Conservation (phyloP, 2,888 invertebrate species). For the Torymus texanus region DNA sequence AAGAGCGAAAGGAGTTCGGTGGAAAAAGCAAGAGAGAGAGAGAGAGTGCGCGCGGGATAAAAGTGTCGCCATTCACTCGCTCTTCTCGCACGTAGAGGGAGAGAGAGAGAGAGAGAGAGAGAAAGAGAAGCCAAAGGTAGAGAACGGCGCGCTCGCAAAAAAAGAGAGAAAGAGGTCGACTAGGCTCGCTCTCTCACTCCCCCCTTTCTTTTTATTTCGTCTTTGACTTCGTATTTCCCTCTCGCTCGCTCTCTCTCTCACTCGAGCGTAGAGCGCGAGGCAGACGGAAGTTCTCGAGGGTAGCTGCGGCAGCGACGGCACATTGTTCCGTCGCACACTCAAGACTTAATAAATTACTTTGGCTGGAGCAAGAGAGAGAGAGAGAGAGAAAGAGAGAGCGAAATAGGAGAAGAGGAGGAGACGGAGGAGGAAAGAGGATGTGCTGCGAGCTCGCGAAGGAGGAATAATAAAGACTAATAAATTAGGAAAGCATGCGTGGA, state of each 20-base stretch:
- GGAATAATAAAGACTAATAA: conserved; percentile 58
- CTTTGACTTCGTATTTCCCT: conserved; percentile 49
- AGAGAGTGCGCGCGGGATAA: conserved; percentile 13
- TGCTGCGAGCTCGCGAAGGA: conserved; percentile 21
- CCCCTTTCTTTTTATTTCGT: conserved; percentile 30
- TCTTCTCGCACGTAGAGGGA: conserved; percentile 9
- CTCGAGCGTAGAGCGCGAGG: conserved; percentile 6
- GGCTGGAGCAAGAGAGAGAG: conserved; percentile 13
- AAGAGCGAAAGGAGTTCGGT: conserved; percentile 31
- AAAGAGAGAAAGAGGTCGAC: conserved; percentile 29
- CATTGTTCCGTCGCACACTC: conserved; percentile 59
- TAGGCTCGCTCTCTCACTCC: background rate
- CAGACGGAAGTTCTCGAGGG: conserved; percentile 52
- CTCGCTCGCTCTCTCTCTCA: background rate
- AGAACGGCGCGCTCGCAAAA: background rate
- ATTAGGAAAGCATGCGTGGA: conserved; percentile 44
- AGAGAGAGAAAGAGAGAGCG: conserved; percentile 9
- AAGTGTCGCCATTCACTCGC: conserved; percentile 46
- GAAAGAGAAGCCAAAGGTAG: conserved; percentile 23
- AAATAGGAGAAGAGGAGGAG: conserved; percentile 20
- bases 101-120: too few species aligned
- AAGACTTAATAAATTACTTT: conserved; percentile 61
- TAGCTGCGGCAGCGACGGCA: conserved; percentile 29
- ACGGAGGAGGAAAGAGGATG: background rate
- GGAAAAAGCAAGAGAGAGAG: conserved; percentile 12